phyloP scores from a whole-genome alignment of 2,113 vertebrate genomes.

The Syngnathus typhle region DNA sequence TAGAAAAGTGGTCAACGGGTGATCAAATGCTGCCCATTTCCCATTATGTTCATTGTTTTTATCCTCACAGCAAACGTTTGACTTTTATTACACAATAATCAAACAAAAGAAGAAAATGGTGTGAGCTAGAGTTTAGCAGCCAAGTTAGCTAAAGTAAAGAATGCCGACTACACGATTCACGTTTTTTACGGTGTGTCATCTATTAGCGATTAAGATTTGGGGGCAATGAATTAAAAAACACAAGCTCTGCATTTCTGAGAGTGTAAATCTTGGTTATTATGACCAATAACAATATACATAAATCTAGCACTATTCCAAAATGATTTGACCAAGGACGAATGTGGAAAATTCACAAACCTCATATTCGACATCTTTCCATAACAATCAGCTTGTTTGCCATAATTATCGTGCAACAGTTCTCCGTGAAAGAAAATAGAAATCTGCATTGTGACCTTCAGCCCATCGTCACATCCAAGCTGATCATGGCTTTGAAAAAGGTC shows the following conservation, averaged over 20 bases:
- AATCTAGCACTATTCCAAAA: too few species aligned
- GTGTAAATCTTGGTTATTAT: too few species aligned
- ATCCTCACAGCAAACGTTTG: conserved; percentile 31
- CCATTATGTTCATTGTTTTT: conserved; percentile 37
- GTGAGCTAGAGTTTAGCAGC: conserved; percentile 16
- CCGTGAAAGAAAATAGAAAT: not conserved
- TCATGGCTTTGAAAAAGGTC: not conserved
- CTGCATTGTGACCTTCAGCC: not conserved
- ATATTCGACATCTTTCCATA: not conserved
- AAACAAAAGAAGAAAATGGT: conserved; percentile 14
- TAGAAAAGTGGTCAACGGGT: not conserved
- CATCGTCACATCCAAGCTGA: not conserved
- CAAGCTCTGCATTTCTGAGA: too few species aligned
- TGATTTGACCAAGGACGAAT: not conserved
- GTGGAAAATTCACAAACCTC: not conserved
- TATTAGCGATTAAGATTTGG: too few species aligned
- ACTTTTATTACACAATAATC: conserved; percentile 18
- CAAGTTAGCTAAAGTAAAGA: conserved; percentile 40
- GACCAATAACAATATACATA: too few species aligned
- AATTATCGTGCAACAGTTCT: not conserved
- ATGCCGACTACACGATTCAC: not conserved
- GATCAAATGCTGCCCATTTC: conserved; percentile 20
- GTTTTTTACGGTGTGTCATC: not conserved
- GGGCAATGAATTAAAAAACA: too few species aligned
- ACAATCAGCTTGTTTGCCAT: not conserved